Evolutionary conservation across 1,140 invertebrate genomes (phyloP).

Genomic region (Panonychus citri): DNA sequence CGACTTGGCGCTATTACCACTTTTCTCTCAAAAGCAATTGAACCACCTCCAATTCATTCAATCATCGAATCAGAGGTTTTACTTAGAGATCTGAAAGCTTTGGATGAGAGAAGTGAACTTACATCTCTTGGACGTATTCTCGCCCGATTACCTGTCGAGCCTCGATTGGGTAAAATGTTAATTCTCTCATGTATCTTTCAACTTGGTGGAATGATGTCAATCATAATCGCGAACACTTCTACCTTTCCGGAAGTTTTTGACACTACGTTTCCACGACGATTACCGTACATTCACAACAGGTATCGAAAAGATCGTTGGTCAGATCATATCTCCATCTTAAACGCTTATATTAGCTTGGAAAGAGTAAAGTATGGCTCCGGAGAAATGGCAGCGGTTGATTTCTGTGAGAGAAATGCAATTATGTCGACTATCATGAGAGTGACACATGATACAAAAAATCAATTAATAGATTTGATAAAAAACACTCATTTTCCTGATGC

Average conservation of each 20-base stretch:
- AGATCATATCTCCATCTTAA: conserved; percentile 83
- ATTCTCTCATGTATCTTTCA: conserved; percentile 70
- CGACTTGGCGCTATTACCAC: conserved; percentile 18
- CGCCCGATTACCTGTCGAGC: conserved; percentile 69
- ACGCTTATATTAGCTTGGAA: conserved; percentile 72
- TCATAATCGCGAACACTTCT: conserved; percentile 27
- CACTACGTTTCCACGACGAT: conserved; percentile 25
- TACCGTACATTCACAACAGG: conserved; percentile 44
- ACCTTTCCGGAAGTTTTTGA: conserved; percentile 6
- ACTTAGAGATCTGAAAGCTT: conserved; percentile 44
- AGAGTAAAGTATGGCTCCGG: conserved; percentile 40
- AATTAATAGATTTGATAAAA: conserved; percentile 49
- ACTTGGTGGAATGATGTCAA: conserved; percentile 1
- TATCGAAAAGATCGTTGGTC: conserved; percentile 40
- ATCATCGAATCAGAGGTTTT: conserved; percentile 28
- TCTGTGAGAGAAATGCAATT: conserved; percentile 73
- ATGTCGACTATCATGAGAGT: conserved; percentile 55
- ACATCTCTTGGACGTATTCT: conserved; percentile 68
- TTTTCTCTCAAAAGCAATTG: conserved; percentile 30
- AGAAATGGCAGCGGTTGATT: conserved; percentile 49
- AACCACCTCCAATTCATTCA: conserved; percentile 27
- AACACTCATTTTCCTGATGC: conserved; percentile 70
- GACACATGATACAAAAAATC: conserved; percentile 29
- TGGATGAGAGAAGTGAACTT: conserved; percentile 54
- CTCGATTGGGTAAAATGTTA: conserved; percentile 70